Base-by-base conservation (phyloP, 2,113 vertebrate genomes). In the Boleophthalmus pectinirostris region DNA sequence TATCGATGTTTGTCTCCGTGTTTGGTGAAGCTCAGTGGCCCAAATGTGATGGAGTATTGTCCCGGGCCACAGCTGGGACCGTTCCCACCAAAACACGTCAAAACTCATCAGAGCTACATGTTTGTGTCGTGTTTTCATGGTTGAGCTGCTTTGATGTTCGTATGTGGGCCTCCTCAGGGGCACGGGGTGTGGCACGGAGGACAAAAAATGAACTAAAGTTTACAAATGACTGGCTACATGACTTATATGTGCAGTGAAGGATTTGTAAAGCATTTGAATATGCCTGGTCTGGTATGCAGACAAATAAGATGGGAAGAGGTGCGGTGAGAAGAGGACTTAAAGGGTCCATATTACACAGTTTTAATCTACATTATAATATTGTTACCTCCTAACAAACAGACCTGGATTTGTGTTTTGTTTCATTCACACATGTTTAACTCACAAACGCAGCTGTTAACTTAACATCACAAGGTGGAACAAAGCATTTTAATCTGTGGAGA, bases 11-110 rank as follows among this genome's bases (percentile, higher is more conserved):
- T 25, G 56, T 16, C 29, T 8, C 60, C 11, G 60, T 63, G 33
- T 35, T 64, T n/a, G 5, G 61, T 64, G 61, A 64, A 43, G 61
- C 61, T 38, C 61, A 64, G 9, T 64, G 61, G 61, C 61, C 61
- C 61, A 43, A 38, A 64, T 9, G 20, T 20, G 61, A 64, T 20
- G 29, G 16, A 16, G 61, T 12, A 64, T 64, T 64, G 61, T 38
- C 20, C 61, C 10, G 33, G 29, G 20, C 33, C 33, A n/a, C 61
- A 64, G 61, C 61, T 64, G 61, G 61, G 29, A 3, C 61, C 18
- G 61, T 64, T 64, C 61, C 61, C 61, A 64, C 61, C 33, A 33
- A 43, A 35, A 61, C 58, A 61, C 33, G 61, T 64, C 61, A 64
- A 64, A 35, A n/a, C 29, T 33, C 3, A 64, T 64, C 61, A 64